Percentiles rank a stretch among this genome's conserved stretches.
phyloP scores from a whole-genome alignment of 2,888 invertebrate species.

The Lottia gigantea region DNA sequence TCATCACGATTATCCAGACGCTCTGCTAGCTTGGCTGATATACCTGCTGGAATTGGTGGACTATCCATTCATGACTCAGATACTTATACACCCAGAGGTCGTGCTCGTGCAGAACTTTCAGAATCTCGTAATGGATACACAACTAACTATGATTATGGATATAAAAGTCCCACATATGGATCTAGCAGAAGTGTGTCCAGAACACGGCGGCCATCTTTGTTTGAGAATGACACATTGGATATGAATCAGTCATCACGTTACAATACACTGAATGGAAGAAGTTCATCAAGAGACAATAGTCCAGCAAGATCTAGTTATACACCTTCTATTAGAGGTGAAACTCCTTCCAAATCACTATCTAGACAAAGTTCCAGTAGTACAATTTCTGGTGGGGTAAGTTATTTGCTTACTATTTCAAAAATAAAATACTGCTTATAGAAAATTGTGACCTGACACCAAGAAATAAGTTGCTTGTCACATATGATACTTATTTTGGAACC shows the following conservation, averaged over 20 bases:
- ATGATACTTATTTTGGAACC: no score
- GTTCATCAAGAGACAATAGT: constrained; percentile 7
- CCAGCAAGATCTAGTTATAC: constrained; percentile 4
- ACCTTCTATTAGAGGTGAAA: constrained; percentile 21
- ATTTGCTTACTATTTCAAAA: not conserved
- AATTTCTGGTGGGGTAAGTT: constrained; percentile 33
- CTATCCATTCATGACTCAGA: constrained; percentile 29
- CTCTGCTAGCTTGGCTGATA: constrained; percentile 39
- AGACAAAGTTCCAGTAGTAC: constrained; percentile 47
- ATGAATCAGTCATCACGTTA: constrained; percentile 4
- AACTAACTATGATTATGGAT: constrained; percentile 26
- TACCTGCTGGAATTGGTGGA: constrained; percentile 32
- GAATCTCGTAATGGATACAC: constrained; percentile 31
- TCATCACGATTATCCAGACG: constrained; percentile 24
- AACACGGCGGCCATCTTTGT: not conserved
- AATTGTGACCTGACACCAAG: no score
- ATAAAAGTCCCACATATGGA: constrained; percentile 30
- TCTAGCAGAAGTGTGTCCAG: constrained; percentile 21
- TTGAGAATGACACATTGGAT: not conserved
- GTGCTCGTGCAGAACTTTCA: constrained; percentile 31
- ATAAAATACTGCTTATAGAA: not conserved
- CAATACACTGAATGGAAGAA: not conserved
- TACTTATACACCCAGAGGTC: constrained; percentile 28
- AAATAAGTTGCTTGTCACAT: no score
- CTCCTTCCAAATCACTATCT: constrained; percentile 35